phyloP scores from a whole-genome alignment of 2,888 invertebrate species.

The Drosophila gaucha region DNA sequence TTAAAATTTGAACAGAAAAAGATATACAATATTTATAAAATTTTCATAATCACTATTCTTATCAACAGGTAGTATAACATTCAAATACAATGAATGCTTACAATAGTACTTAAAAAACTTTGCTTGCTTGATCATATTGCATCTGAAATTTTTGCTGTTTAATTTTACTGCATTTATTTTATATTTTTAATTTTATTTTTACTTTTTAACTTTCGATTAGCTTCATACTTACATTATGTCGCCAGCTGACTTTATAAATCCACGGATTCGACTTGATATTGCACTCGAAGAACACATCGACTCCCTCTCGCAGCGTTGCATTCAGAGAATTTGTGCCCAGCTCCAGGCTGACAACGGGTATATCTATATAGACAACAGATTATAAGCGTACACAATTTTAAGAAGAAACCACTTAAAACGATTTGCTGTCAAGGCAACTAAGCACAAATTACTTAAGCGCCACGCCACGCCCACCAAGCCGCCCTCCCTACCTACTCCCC shows the following conservation, averaged over 20 bases:
- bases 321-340: constrained; percentile 92
- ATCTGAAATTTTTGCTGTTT: too few species aligned
- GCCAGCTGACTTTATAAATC: constrained; percentile 91
- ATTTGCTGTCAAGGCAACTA: constrained; percentile 16
- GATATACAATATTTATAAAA: too few species aligned
- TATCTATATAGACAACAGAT: constrained; percentile 86
- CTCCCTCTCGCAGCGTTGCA: constrained; percentile 93
- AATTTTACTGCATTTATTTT: too few species aligned
- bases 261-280: constrained; percentile 95
- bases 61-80: too few species aligned
- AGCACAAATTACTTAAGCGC: constrained; percentile 25
- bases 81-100: too few species aligned
- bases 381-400: neutral
- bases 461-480: neutral
- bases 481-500: constrained; percentile 1
- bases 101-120: too few species aligned
- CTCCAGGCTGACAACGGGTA: constrained; percentile 92
- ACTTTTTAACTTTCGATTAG: neutral
- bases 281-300: constrained; percentile 96
- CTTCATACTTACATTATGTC: constrained; percentile 88
- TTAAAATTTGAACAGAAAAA: too few species aligned
- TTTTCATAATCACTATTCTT: too few species aligned
- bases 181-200: too few species aligned
- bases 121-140: too few species aligned
- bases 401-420: neutral